These are phyloP conservation scores for Geococcyx californianus DNA, from an alignment of 2,113 vertebrate genomes.

Conservation along the genomic window DNA sequence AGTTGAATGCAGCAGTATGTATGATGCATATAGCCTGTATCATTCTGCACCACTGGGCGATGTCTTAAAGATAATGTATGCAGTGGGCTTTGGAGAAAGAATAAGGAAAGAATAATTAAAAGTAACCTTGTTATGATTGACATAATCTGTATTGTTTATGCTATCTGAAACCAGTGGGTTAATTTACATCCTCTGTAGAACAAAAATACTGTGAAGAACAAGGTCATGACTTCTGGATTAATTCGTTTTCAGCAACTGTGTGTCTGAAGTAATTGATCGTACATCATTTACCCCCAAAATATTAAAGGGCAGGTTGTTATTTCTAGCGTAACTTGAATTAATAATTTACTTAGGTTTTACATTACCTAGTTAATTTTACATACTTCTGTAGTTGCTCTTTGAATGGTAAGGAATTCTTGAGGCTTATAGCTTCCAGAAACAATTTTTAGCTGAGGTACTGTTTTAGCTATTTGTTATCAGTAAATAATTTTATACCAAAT, in stretches of 20 bases:
- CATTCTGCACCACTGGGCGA: not conserved
- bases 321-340: constrained; percentile 50
- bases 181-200: not conserved
- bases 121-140: not conserved
- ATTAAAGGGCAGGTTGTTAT: constrained; percentile 35
- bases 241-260: not conserved
- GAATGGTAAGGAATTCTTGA: not conserved
- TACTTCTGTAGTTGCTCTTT: not conserved
- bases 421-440: not conserved
- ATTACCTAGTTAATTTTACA: constrained; percentile 24
- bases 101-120: not conserved
- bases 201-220: not conserved
- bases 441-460: not conserved
- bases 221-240: not conserved
- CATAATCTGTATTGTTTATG: not conserved
- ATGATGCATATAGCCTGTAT: not conserved
- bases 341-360: constrained; percentile 56
- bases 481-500: constrained; percentile 18
- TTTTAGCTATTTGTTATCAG: not conserved
- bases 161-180: not conserved
- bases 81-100: not conserved
- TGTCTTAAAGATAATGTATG: not conserved
- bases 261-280: constrained; percentile 20
- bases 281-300: constrained; percentile 37
- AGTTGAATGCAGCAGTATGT: not conserved